Evolutionary conservation across 1,140 invertebrate species (phyloP).

Genomic region (Drosophila persimilis): DNA sequence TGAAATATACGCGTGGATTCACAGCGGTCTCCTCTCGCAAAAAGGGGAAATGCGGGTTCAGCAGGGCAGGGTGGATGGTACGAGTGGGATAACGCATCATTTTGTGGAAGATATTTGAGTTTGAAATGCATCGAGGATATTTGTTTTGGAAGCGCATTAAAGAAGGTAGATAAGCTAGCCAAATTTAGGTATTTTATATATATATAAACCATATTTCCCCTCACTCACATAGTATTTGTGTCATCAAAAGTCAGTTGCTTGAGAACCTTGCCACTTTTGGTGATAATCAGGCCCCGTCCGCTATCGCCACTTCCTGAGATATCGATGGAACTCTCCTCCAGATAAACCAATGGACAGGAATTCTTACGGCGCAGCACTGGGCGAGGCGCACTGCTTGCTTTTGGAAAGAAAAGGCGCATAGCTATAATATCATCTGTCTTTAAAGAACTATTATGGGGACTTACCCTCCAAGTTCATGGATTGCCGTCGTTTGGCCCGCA

Average conservation of each 20-base stretch:
- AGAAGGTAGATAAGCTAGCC: neutral
- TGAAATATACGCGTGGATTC: constrained; percentile 21
- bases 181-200: too few species aligned
- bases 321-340: constrained; percentile 31
- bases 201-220: too few species aligned
- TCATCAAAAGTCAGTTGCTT: constrained; percentile 70
- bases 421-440: neutral
- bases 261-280: constrained; percentile 69
- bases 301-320: constrained; percentile 45
- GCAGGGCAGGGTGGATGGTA: neutral
- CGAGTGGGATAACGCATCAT: neutral
- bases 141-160: neutral
- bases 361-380: constrained; percentile 58
- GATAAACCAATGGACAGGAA: constrained; percentile 69
- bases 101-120: constrained; percentile 13
- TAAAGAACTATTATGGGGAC: neutral
- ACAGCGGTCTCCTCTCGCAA: neutral
- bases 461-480: constrained; percentile 76
- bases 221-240: constrained; percentile 63
- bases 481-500: constrained; percentile 84
- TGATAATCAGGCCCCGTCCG: constrained; percentile 45
- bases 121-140: neutral
- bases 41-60: constrained; percentile 16
- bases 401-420: neutral
- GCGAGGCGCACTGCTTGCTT: constrained; percentile 22